Percentiles rank a stretch among this genome's conserved stretches.
These are phyloP conservation scores for Drosophila mettleri DNA, from an alignment of 2,888 invertebrate genomes.

Conservation along the genomic window DNA sequence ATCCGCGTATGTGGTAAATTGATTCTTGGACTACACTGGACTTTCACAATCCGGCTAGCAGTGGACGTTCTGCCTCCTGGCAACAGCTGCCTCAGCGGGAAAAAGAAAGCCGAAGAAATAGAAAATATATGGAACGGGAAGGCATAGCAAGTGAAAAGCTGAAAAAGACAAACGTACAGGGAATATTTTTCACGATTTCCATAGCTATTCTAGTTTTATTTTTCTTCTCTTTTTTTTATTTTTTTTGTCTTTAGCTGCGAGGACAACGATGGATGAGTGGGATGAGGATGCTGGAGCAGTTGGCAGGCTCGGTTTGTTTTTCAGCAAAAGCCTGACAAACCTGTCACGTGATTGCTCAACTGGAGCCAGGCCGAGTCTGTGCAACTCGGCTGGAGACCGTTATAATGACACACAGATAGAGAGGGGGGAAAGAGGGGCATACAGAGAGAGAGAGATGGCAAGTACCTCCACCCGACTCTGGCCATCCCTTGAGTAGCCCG, in stretches of 20 bases:
- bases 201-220: slow-evolving; percentile 1
- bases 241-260: not conserved
- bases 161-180: slow-evolving; percentile 42
- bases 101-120: slow-evolving; percentile 40
- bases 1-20: slow-evolving; percentile 8
- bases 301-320: slow-evolving; percentile 74
- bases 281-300: slow-evolving; percentile 33
- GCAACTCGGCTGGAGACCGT: slow-evolving; percentile 51
- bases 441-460: not conserved
- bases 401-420: slow-evolving; percentile 54
- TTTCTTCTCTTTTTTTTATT: slow-evolving; percentile 9
- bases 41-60: slow-evolving; percentile 5
- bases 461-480: not conserved
- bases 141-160: slow-evolving; percentile 26
- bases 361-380: slow-evolving; percentile 54
- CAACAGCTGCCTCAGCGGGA: slow-evolving; percentile 33
- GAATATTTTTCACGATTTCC: slow-evolving; percentile 50
- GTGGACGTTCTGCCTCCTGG: slow-evolving; percentile 4
- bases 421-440: slow-evolving; percentile 18
- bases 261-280: not conserved
- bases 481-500: slow-evolving; percentile 16
- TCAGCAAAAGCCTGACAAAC: slow-evolving; percentile 70
- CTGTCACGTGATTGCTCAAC: slow-evolving; percentile 79
- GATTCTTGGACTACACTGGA: slow-evolving; percentile 2
- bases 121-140: not conserved